These are phyloP conservation scores for Silurus lanzhouensis DNA, from an alignment of 2,797 vertebrate genomes.

Conservation along the genomic window DNA sequence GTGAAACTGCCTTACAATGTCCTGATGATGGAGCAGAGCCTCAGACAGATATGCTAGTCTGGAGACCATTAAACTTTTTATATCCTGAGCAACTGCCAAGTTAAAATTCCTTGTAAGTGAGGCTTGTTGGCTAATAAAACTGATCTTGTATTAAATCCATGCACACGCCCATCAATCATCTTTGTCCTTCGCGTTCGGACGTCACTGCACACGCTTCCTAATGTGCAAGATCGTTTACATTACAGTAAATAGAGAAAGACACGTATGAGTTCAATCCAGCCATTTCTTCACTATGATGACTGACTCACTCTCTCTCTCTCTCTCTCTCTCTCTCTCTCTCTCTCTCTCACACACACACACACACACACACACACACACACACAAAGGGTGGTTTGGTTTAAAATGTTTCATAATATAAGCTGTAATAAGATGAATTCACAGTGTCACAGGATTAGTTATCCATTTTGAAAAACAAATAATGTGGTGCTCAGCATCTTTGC, in stretches of 20 bases:
- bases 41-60: not conserved
- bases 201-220: not conserved
- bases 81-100: constrained; percentile 3
- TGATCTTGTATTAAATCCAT: constrained; percentile 16
- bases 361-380: not conserved
- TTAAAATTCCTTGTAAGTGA: constrained; percentile 8
- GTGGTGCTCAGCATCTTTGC: not conserved
- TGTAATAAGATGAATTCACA: not conserved
- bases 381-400: not conserved
- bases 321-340: no score
- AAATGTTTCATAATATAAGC: not conserved
- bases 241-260: constrained; percentile 2
- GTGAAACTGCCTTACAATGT: not conserved
- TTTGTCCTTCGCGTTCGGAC: not conserved
- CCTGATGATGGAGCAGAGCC: not conserved
- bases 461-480: not conserved
- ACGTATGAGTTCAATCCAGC: not conserved
- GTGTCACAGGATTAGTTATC: not conserved
- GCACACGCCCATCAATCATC: constrained; percentile 11
- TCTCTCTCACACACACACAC: no score
- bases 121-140: not conserved
- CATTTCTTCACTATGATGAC: not conserved
- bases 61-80: not conserved
- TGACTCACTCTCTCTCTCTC: not conserved
- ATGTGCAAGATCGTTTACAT: not conserved